Conservation (phyloP, 2,888 invertebrate genomes). For the Microctonus aethiopoides region DNA sequence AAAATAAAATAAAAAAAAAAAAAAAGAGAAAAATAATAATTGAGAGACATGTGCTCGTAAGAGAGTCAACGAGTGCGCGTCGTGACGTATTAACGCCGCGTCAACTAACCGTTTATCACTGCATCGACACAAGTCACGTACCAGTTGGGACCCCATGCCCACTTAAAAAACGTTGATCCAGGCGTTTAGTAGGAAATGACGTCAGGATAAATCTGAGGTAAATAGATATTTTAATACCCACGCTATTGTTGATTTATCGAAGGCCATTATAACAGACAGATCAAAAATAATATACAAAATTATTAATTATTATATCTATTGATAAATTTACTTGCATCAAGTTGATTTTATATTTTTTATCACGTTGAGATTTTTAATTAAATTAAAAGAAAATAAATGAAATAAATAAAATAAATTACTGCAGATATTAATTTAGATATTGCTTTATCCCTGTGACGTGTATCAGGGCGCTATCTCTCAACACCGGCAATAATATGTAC, state of each 20-base stretch:
- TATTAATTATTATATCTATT: neutral
- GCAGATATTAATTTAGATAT: slow-evolving; percentile 15
- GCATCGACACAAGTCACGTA: slow-evolving; percentile 62
- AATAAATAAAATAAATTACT: neutral
- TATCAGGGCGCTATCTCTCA: neutral
- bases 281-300: neutral
- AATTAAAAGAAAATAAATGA: neutral
- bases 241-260: neutral
- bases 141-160: slow-evolving; percentile 45
- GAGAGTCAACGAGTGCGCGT: slow-evolving; percentile 50
- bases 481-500: slow-evolving; percentile 7
- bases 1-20: slow-evolving; percentile 26
- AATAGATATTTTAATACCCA: slow-evolving; percentile 23
- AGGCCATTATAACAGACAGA: slow-evolving; percentile 7
- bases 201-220: slow-evolving; percentile 29
- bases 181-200: slow-evolving; percentile 63
- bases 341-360: neutral
- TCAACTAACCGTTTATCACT: slow-evolving; percentile 60
- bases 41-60: slow-evolving; percentile 31
- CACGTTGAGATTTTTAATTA: neutral
- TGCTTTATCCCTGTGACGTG: neutral
- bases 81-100: slow-evolving; percentile 42
- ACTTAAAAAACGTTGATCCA: slow-evolving; percentile 46
- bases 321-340: neutral
- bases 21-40: slow-evolving; percentile 11